Conservation (phyloP, 2,797 vertebrate genomes). For the Sitta carolinensis region DNA sequence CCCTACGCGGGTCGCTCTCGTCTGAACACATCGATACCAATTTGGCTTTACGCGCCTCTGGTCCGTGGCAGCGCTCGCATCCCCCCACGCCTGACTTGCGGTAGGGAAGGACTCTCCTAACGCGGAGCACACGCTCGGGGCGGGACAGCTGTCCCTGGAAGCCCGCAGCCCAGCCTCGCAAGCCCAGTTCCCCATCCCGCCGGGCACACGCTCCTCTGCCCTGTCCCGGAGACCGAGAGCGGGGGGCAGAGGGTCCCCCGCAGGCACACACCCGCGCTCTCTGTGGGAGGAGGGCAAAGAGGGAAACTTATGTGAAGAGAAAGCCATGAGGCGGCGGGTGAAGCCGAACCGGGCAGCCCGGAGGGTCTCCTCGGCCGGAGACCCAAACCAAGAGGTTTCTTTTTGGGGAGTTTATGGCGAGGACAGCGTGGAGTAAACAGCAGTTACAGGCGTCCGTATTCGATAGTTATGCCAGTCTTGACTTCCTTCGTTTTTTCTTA, state of each 20-base stretch:
- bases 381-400: too few species aligned
- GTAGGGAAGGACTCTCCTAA: background rate
- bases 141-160: background rate
- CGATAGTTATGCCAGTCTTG: background rate
- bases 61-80: background rate
- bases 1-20: accelerated
- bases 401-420: background rate
- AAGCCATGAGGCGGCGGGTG: background rate
- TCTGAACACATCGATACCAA: accelerated
- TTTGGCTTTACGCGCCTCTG: background rate
- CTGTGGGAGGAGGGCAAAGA: too few species aligned
- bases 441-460: background rate
- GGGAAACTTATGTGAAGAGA: background rate
- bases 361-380: too few species aligned
- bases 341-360: background rate
- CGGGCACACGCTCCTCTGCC: background rate
- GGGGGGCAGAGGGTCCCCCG: accelerated
- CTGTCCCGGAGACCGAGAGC: background rate
- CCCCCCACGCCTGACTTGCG: too few species aligned
- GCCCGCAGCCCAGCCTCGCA: background rate
- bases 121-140: background rate
- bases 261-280: background rate
- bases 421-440: background rate
- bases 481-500: background rate
- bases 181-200: background rate